Percentiles rank a stretch among this genome's conserved stretches.
Conservation (phyloP, 2,113 vertebrate species). For the Butastur rufipennis region DNA sequence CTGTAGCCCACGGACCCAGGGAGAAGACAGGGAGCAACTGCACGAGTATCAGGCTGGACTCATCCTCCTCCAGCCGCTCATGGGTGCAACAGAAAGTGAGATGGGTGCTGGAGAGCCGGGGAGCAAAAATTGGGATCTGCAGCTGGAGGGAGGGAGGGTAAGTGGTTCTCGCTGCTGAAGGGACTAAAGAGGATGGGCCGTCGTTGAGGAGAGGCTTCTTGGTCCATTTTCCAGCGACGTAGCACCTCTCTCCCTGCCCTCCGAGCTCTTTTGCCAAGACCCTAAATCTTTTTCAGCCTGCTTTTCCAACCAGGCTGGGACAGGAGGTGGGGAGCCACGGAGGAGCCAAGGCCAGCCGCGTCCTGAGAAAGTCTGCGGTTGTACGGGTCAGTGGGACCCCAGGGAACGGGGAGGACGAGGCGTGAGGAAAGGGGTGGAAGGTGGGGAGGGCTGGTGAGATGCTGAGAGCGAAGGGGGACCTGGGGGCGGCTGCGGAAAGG, state of each 20-base stretch:
- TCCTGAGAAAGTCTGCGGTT: background rate
- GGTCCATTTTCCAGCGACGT: background rate
- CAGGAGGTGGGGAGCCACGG: background rate
- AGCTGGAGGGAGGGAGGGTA: background rate
- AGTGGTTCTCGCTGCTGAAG: background rate
- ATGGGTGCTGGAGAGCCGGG: background rate
- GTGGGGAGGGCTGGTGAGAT: background rate
- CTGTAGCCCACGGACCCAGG: background rate
- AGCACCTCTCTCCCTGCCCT: background rate
- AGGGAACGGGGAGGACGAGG: background rate
- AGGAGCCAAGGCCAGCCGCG: background rate
- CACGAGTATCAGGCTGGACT: background rate
- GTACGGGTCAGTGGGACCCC: background rate
- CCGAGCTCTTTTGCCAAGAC: background rate
- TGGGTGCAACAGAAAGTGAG: background rate
- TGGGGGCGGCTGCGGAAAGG: background rate
- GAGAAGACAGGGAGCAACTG: background rate
- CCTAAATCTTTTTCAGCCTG: background rate
- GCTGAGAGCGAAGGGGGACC: background rate
- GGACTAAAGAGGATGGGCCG: background rate
- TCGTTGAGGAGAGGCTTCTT: background rate
- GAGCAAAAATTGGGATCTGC: background rate
- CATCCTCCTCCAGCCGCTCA: background rate
- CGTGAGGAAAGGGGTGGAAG: background rate
- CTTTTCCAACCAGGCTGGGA: background rate